Evolutionary conservation across 2,113 vertebrate genomes (phyloP), one percentile per base, ranked within the genome.

Genomic region (Cettia cetti): DNA sequence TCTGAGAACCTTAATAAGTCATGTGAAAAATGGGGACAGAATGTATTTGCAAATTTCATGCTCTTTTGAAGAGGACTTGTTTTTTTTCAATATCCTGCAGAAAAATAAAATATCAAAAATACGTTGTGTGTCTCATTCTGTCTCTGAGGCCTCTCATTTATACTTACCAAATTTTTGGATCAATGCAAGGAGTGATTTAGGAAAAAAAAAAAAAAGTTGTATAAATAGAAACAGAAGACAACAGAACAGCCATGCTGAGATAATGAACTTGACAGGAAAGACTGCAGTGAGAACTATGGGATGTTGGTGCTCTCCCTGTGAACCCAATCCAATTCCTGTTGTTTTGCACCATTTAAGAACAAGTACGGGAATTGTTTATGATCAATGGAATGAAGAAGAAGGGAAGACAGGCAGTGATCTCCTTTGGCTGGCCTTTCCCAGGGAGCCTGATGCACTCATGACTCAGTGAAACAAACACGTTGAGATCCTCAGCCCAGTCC

Each of bases 401-500:
- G 69, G 18, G 72, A 72, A 95, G 89, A 71, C n/a, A 90, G 80
- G 60, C 68, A 80, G 39, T 0, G 0, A 91, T 92, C 92, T 95
- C 93, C 90, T 95, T 94, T 96, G 96, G 94, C 95, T 96, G 89
- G 89, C 96, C 94, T 95, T 96, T 95, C 52, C 20, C 68, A 78
- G 70, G 47, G 81, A 90, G 75, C 40, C 86, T 94, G 82, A 95
- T 22, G 30, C 19, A 68, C 64, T 94, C 64, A 86, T 95, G 96
- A 96, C 88, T 95, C 93, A 95, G 85, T 94, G 82, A 82, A 80
- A 83, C 50, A 96, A 95, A 83, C 90, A 94, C 13, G 6, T 39
- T 26, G 71, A 83, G 93, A 81, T 86, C 40, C 60, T 84, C 85
- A 95, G 79, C 88, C 54, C 68, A 78, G 82, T 84, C 24, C 37